A percentile compares a stretch with the other conserved stretches of the same genome.
phyloP scores from a whole-genome alignment of 2,113 vertebrate genomes.

The Phyllostomus hastatus region DNA sequence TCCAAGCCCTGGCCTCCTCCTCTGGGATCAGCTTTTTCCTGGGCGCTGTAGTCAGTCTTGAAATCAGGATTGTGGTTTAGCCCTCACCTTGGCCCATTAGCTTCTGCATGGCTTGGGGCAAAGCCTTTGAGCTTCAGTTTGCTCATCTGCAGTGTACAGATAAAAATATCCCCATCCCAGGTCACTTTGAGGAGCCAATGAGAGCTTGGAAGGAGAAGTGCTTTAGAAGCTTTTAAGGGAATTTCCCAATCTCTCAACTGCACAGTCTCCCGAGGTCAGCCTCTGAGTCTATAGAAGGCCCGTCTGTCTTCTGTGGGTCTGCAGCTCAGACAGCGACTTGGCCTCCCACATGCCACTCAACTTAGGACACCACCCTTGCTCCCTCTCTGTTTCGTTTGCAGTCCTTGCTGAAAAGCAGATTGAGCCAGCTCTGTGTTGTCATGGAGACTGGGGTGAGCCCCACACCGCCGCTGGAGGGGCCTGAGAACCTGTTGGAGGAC shows the following conservation, averaged over 20 bases:
- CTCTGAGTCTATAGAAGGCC: neutral
- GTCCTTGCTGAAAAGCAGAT: slow-evolving; percentile 63
- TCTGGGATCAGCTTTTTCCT: neutral
- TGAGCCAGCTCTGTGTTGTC: slow-evolving; percentile 77
- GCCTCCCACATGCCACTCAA: neutral
- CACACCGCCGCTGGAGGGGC: fast-evolving
- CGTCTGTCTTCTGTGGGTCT: neutral
- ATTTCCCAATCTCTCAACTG: neutral
- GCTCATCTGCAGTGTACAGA: neutral
- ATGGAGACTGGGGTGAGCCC: slow-evolving; percentile 57
- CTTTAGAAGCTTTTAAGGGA: neutral
- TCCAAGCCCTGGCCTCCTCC: neutral
- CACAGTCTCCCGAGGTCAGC: neutral
- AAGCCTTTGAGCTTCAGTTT: neutral
- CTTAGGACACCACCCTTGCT: neutral
- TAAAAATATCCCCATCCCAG: neutral
- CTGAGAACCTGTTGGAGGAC: slow-evolving; percentile 59
- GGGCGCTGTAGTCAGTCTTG: neutral
- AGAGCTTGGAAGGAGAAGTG: neutral
- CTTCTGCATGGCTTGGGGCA: neutral
- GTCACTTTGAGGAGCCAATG: neutral
- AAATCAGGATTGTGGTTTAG: neutral
- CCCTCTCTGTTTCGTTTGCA: slow-evolving; percentile 51
- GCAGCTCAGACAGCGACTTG: neutral
- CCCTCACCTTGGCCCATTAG: neutral